Base-by-base conservation (phyloP, 2,888 invertebrate genomes). In the Idaea straminata region DNA sequence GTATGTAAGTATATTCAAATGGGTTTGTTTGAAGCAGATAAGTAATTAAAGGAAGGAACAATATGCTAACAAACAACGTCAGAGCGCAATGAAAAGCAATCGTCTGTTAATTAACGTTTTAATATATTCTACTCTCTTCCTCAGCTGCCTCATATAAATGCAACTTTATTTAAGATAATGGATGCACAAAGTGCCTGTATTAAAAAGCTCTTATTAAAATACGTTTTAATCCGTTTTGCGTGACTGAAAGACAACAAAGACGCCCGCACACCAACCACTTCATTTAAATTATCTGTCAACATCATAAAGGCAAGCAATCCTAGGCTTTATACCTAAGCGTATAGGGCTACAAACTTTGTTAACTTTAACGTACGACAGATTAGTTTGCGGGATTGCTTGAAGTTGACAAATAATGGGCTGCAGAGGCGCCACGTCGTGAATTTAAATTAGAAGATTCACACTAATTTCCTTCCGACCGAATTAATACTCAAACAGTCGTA, bases 401-500 rank as follows among this genome's bases (percentile, higher is more conserved):
- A 78, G 75, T 79, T 75, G 79, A 76, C 81, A 82, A 83, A 81
- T 81, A 81, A 83, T 80, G 80, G 79, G 74, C 77, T 75, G 73
- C 66, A 72, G 75, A 78, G 77, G 79, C 78, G 80, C 81, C 81
- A 78, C 75, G 73, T 74, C 78, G 82, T 85, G 81, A 83, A 84
- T 85, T 85, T 84, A 80, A 87, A 84, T 82, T 80, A 76, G 71
- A 70, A 79, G 80, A 77, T 81, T 81, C 80, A 78, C 72, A 77
- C 72, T 76, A 79, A 82, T 83, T 82, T 79, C 79, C 80, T 80
- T 78, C 77, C 75, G 79, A 74, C 73, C 77, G 77, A 80, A 81
- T 76, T 81, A 81, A 81, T 81, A 74, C 77, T 76, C 77, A 73
- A 81, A 79, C 78, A 76, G 78, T 77, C 74, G 77, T 81, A 78